These are phyloP conservation scores for Trachelipus rathkii DNA, from an alignment of 1,140 invertebrate species.

Conservation along the genomic window DNA sequence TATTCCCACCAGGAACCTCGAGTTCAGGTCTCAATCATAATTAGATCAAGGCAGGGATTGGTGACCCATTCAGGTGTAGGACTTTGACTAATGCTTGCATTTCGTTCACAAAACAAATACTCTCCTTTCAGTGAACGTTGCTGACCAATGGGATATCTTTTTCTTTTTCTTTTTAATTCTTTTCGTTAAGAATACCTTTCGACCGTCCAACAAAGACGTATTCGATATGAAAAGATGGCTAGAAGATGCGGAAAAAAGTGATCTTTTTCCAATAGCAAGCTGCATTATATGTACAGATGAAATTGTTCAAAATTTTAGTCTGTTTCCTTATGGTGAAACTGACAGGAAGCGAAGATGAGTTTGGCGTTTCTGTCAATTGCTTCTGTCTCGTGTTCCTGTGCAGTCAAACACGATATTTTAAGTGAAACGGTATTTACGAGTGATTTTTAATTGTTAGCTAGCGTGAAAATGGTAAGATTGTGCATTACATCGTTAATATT, in stretches of 20 bases:
- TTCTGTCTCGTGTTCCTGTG: too few relatives aligned
- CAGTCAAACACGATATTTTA: too few relatives aligned
- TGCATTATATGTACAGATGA: background rate
- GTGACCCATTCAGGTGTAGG: background rate
- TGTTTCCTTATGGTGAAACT: background rate
- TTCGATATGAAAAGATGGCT: background rate
- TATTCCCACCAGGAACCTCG: background rate
- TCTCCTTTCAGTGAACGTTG: background rate
- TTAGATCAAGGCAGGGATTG: background rate
- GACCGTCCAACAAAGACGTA: background rate
- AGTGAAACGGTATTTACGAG: too few relatives aligned
- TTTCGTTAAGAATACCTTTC: too few relatives aligned
- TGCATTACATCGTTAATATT: too few relatives aligned
- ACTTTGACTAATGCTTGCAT: background rate
- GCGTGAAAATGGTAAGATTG: too few relatives aligned
- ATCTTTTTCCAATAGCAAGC: background rate
- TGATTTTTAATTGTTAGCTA: too few relatives aligned
- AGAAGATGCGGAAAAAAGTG: background rate
- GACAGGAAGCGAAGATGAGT: too few relatives aligned
- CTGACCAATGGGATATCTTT: background rate
- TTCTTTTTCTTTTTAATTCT: too few relatives aligned
- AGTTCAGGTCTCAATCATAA: slow-evolving; percentile 4
- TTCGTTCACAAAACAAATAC: background rate
- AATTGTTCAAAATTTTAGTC: background rate
- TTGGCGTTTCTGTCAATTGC: too few relatives aligned